Percentiles rank a stretch among this genome's conserved stretches.
phyloP scores from a whole-genome alignment of 1,140 invertebrate genomes.

The Euwallacea fornicatus region DNA sequence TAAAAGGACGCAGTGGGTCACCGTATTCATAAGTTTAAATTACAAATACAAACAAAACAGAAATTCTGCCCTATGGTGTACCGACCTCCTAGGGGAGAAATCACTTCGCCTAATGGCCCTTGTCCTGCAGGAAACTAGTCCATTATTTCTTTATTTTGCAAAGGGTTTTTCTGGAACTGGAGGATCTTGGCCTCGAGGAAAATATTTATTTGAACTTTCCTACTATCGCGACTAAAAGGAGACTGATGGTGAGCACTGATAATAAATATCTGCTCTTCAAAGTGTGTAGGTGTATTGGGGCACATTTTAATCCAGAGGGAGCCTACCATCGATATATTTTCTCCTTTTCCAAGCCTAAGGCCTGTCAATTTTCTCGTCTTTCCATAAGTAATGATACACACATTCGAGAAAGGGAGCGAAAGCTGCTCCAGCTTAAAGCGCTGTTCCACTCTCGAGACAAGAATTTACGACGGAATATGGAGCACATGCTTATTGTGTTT shows the following conservation, averaged over 20 bases:
- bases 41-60: slow-evolving; percentile 35
- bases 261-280: too few species aligned
- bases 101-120: slow-evolving; percentile 27
- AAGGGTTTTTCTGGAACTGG: background rate
- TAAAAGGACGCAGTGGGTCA: slow-evolving; percentile 15
- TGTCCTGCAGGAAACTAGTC: slow-evolving; percentile 25
- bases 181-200: background rate
- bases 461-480: slow-evolving; percentile 10
- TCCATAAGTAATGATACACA: slow-evolving; percentile 18
- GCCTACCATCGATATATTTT: background rate
- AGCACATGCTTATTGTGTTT: slow-evolving; percentile 16
- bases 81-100: slow-evolving; percentile 6
- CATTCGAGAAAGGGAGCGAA: background rate
- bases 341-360: background rate
- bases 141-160: slow-evolving; percentile 20
- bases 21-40: slow-evolving; percentile 25
- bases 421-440: slow-evolving; percentile 3
- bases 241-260: too few species aligned
- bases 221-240: too few species aligned
- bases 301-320: too few species aligned
- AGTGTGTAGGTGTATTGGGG: background rate
- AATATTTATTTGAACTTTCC: slow-evolving; percentile 11
- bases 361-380: slow-evolving; percentile 10
- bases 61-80: slow-evolving; percentile 3
- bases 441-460: slow-evolving; percentile 10